A percentile compares a stretch with the other conserved stretches of the same genome.
Conservation (phyloP, 2,888 invertebrate species). For the Macrophya alboannulata region DNA sequence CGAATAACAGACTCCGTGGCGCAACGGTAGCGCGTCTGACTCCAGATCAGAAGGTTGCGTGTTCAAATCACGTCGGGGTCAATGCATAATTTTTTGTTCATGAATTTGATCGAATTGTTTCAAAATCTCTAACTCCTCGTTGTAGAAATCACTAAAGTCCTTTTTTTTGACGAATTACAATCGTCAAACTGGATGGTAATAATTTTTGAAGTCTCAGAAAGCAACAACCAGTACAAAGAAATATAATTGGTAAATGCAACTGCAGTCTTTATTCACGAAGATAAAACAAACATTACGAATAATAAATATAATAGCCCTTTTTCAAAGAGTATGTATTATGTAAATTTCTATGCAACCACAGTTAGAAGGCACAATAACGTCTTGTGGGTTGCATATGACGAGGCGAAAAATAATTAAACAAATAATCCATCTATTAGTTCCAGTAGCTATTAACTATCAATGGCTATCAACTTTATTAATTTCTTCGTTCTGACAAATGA, state of each 20-base stretch:
- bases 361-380: no score
- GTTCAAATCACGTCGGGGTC: conserved; percentile 99
- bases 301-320: neutral
- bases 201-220: neutral
- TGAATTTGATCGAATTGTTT: neutral
- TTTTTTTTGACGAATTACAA: neutral
- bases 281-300: neutral
- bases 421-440: no score
- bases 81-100: conserved; percentile 72
- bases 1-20: conserved; percentile 89
- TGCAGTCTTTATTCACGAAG: neutral
- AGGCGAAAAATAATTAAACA: no score
- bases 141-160: no score
- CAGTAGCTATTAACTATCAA: no score
- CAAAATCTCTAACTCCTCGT: neutral
- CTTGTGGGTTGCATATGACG: no score
- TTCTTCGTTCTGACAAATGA: no score
- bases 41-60: conserved; percentile 99
- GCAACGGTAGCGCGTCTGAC: conserved; percentile 99
- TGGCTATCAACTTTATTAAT: no score
- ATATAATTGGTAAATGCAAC: neutral
- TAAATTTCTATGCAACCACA: no score
- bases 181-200: neutral
- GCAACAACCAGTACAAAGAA: neutral
- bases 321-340: neutral